phyloP scores from a whole-genome alignment of 2,888 invertebrate genomes.

The Papilio demoleus region DNA sequence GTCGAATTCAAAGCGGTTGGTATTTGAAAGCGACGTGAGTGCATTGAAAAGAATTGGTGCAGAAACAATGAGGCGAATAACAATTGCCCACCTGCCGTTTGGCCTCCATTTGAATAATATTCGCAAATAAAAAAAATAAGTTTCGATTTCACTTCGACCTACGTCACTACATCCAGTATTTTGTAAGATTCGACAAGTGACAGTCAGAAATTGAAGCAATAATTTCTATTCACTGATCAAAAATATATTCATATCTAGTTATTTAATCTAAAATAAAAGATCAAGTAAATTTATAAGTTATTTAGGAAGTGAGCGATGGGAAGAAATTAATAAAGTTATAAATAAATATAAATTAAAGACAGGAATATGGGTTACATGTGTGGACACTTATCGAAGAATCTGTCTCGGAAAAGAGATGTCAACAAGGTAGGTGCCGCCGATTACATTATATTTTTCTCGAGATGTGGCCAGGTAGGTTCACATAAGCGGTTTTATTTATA shows the following conservation, averaged over 20 bases:
- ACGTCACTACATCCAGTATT: slow-evolving; percentile 57
- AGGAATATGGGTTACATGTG: slow-evolving; percentile 45
- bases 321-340: slow-evolving; percentile 17
- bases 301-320: background rate
- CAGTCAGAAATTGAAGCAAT: slow-evolving; percentile 46
- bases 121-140: slow-evolving; percentile 60
- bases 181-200: slow-evolving; percentile 54
- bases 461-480: slow-evolving; percentile 70
- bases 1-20: slow-evolving; percentile 46
- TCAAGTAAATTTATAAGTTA: slow-evolving; percentile 6
- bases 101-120: slow-evolving; percentile 74
- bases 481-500: slow-evolving; percentile 77
- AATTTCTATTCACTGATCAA: no score
- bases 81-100: slow-evolving; percentile 76
- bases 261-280: background rate
- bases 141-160: slow-evolving; percentile 67
- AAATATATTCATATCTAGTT: background rate
- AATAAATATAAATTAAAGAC: slow-evolving; percentile 37
- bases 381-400: slow-evolving; percentile 39
- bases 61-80: slow-evolving; percentile 51
- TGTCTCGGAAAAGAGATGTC: slow-evolving; percentile 63
- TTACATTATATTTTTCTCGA: slow-evolving; percentile 56
- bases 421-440: slow-evolving; percentile 58
- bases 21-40: slow-evolving; percentile 44
- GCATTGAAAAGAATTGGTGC: slow-evolving; percentile 50